Percentiles rank a stretch among this genome's conserved stretches.
phyloP scores from a whole-genome alignment of 2,888 invertebrate genomes.

The Andrena fulva region DNA sequence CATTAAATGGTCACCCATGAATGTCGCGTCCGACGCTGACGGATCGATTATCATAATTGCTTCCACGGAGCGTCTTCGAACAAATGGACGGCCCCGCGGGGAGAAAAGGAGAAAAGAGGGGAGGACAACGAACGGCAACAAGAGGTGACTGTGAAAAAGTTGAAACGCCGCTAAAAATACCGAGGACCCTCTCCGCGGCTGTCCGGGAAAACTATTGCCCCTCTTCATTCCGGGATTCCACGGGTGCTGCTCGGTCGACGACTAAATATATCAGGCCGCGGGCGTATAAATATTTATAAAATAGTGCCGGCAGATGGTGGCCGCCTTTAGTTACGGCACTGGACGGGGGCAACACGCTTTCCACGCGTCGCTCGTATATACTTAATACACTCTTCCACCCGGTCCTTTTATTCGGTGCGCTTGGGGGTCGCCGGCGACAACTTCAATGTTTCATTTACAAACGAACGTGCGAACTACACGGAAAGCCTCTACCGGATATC shows the following conservation, averaged over 20 bases:
- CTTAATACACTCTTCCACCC: conserved; percentile 19
- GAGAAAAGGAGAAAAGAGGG: conserved; percentile 25
- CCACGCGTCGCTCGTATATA: conserved; percentile 40
- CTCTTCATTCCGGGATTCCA: conserved; percentile 58
- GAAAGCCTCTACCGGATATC: conserved; percentile 11
- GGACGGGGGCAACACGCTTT: conserved; percentile 38
- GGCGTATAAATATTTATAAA: conserved; percentile 80
- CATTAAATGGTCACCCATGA: not conserved
- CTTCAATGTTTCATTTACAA: conserved; percentile 33
- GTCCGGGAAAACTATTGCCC: conserved; percentile 65
- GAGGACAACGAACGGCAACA: not conserved
- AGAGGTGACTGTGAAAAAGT: conserved; percentile 41
- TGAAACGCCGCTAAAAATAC: conserved; percentile 73
- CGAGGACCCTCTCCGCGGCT: conserved; percentile 27
- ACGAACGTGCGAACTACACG: conserved; percentile 14
- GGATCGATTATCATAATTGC: conserved; percentile 58
- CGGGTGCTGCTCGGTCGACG: conserved; percentile 59
- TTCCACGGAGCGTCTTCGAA: conserved; percentile 48
- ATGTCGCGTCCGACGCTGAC: not conserved
- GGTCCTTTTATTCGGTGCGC: conserved; percentile 23
- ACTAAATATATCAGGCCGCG: conserved; percentile 75
- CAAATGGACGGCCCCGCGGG: conserved; percentile 23
- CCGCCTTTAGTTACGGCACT: conserved; percentile 66
- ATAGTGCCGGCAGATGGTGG: conserved; percentile 79
- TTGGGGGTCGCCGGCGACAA: not conserved